Base-by-base conservation (phyloP, 2,113 vertebrate genomes). In the Abramis brama region DNA sequence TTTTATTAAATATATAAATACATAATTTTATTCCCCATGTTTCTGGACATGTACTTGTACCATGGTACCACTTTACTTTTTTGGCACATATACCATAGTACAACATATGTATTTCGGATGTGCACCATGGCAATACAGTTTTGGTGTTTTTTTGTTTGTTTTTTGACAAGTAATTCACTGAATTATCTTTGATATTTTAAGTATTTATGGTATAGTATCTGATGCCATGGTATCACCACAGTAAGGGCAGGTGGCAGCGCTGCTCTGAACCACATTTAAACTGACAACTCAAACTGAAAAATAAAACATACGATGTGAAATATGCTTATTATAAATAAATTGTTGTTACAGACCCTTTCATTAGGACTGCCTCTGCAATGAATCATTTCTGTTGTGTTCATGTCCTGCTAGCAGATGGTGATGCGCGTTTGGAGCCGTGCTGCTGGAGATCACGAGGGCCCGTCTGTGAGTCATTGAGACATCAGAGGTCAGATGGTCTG, bases 351-450 rank as follows among this genome's bases (percentile, higher is more conserved):
- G 25, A 27, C 13, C 47, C 15, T 30, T 30, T n/a, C 64, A 68
- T 30, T 10, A 75, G 11, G 52, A 33, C n/a, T 52, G 75, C 25
- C 66, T 19, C 30, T 79, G 7, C 15, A 27, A 1, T 85, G 39
- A 64, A 74, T 85, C 0, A 23, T 21, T 50, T 45, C 23, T 77
- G n/a, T 15, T 82, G 36, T 50, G 2, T 57, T 21, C 60, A 13
- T 1, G 45, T 23, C 25, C 57, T 57, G 62, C 4, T 30, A 79
- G 59, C 84, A 85, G 84, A 85, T 79, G 84, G 74, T 79, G 84
- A 50, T 6, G 75, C 11, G 23, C 73, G 15, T 66, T 60, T 36
- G 30, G 77, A 77, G 75, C 27, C 25, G 5, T 57, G 25, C 8
- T 11, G 74, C 55, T 30, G 52, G 76, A 60, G 77, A 60, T 60